Evolutionary conservation across 2,113 vertebrate genomes (phyloP).

Genomic region (Enhydra lutris): DNA sequence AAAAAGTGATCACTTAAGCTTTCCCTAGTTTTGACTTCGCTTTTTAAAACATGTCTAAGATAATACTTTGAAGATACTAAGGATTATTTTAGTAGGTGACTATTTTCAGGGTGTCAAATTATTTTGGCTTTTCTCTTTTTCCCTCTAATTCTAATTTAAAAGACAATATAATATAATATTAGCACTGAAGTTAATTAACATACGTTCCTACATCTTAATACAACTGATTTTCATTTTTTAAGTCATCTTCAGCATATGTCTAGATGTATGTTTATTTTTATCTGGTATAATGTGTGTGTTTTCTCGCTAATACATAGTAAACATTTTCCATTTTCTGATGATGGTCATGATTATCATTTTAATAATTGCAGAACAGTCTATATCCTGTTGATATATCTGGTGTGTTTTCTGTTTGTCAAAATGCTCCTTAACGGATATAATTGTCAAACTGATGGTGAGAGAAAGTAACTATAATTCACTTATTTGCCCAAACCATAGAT

Average conservation of each 20-base stretch:
- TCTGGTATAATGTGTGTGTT: neutral
- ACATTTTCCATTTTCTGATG: constrained; percentile 28
- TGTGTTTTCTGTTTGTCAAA: constrained; percentile 32
- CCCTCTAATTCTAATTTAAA: constrained; percentile 19
- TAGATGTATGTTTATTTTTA: neutral
- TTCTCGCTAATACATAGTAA: neutral
- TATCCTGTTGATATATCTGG: neutral
- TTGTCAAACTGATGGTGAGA: constrained; percentile 22
- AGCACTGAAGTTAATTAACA: neutral
- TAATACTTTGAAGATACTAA: constrained; percentile 45
- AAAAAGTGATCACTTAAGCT: neutral
- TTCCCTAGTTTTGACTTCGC: constrained; percentile 19
- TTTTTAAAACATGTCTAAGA: constrained; percentile 12
- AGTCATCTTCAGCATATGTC: neutral
- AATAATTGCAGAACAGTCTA: neutral
- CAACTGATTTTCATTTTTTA: constrained; percentile 17
- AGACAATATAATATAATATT: neutral
- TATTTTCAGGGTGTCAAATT: constrained; percentile 4
- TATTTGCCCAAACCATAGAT: neutral
- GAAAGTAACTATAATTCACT: neutral
- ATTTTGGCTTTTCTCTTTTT: neutral
- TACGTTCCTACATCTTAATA: constrained; percentile 40
- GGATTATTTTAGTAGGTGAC: neutral
- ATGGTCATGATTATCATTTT: neutral
- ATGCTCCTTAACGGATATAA: neutral